phyloP scores from a whole-genome alignment of 1,140 invertebrate species.

The Pseudomyrmex sp. region DNA sequence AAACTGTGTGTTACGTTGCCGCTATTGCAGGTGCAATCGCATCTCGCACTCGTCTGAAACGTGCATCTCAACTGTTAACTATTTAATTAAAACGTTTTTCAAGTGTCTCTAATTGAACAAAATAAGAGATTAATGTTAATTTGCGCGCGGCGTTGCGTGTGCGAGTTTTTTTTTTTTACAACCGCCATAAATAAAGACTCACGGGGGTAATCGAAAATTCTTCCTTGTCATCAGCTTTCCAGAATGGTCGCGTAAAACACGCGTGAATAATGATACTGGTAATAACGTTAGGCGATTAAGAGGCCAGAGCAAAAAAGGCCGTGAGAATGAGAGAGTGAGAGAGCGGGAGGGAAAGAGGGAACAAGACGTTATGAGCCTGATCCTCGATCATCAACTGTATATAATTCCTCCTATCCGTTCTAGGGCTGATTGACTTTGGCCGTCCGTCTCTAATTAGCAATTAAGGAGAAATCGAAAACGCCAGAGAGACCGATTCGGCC shows the following conservation, averaged over 20 bases:
- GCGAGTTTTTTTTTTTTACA: background rate
- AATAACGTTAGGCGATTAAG: slow-evolving; percentile 55
- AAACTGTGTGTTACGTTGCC: background rate
- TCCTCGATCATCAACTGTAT: slow-evolving; percentile 53
- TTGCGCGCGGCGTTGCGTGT: slow-evolving; percentile 18
- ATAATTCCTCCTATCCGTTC: slow-evolving; percentile 57
- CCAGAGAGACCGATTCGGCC: slow-evolving; percentile 19
- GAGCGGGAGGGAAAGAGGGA: slow-evolving; percentile 11
- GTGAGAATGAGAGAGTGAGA: background rate
- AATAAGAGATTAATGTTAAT: slow-evolving; percentile 17
- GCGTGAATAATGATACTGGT: slow-evolving; percentile 60
- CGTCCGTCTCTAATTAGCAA: slow-evolving; percentile 54
- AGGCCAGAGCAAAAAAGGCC: slow-evolving; percentile 25
- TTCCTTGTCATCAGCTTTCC: slow-evolving; percentile 51
- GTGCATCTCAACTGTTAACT: background rate
- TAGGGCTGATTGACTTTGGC: slow-evolving; percentile 52
- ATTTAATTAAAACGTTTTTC: background rate
- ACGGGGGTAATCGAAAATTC: slow-evolving; percentile 43
- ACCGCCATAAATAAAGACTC: slow-evolving; percentile 45
- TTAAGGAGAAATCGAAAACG: slow-evolving; percentile 57
- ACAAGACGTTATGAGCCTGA: slow-evolving; percentile 32
- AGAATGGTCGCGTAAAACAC: slow-evolving; percentile 52
- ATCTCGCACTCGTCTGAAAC: background rate
- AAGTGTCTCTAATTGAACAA: slow-evolving; percentile 12
- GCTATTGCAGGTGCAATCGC: background rate